These are phyloP conservation scores for Capreolus pygargus DNA, from an alignment of 2,113 vertebrate species.

Conservation along the genomic window DNA sequence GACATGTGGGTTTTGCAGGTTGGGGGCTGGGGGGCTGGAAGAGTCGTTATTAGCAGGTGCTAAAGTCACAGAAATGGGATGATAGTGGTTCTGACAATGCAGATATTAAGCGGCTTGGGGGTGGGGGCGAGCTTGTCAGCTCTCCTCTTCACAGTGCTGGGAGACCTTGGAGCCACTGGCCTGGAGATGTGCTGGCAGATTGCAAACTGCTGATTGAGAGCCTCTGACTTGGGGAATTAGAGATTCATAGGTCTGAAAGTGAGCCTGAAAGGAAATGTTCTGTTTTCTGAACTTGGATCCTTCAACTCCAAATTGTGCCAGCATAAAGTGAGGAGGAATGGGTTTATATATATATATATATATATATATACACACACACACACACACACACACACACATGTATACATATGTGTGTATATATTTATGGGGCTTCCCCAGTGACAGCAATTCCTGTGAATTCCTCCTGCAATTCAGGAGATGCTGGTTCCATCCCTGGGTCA, in stretches of 20 bases:
- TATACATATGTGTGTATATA: neutral
- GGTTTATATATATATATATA: neutral
- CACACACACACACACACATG: neutral
- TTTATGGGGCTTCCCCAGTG: neutral
- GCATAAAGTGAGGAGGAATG: neutral
- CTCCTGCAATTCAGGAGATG: neutral
- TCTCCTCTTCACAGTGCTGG: neutral
- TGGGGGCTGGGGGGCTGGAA: neutral
- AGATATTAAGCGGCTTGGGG: neutral
- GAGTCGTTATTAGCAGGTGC: conserved; percentile 4
- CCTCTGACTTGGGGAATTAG: neutral
- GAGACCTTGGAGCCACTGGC: neutral
- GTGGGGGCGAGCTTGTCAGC: neutral
- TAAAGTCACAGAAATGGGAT: conserved; percentile 14
- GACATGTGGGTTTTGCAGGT: conserved; percentile 42
- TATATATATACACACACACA: neutral
- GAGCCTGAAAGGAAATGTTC: neutral
- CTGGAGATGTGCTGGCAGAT: neutral
- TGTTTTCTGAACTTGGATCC: neutral
- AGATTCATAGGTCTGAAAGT: neutral
- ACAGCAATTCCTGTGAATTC: neutral
- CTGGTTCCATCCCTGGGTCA: neutral
- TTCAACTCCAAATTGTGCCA: neutral
- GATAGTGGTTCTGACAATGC: neutral
- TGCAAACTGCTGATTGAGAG: neutral